Conservation (phyloP, 2,888 invertebrate species). For the Netelia fuscicornis region DNA sequence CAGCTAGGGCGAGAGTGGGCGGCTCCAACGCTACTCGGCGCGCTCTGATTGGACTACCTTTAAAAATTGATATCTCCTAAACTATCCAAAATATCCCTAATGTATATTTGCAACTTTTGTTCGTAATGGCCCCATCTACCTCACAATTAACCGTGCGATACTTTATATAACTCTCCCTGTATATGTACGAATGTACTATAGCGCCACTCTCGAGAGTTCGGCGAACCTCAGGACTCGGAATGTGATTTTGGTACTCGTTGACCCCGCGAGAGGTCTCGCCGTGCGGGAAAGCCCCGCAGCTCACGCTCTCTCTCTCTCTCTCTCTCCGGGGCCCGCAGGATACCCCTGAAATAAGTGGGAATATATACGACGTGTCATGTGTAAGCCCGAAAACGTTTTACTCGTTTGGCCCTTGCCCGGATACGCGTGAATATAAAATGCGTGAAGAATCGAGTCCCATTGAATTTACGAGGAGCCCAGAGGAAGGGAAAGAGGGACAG, state of each 20-base stretch:
- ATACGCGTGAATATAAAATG: constrained; percentile 21
- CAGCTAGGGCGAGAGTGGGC: no score
- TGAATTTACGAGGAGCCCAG: not conserved
- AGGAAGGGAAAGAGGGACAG: not conserved
- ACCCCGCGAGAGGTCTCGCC: constrained; percentile 50
- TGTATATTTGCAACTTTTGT: no score
- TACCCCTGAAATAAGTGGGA: constrained; percentile 26
- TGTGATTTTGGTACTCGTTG: constrained; percentile 62
- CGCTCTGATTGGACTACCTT: no score
- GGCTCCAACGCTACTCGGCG: no score
- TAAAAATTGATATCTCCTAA: no score
- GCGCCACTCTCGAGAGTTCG: constrained; percentile 31
- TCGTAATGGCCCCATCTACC: no score
- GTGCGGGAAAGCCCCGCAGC: constrained; percentile 4
- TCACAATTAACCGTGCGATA: no score
- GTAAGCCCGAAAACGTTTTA: constrained; percentile 27
- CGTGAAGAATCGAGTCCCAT: constrained; percentile 65
- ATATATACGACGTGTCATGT: not conserved
- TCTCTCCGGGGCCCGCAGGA: not conserved
- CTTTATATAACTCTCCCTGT: no score
- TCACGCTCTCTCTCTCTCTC: not conserved
- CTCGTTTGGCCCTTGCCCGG: not conserved
- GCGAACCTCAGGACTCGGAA: constrained; percentile 48
- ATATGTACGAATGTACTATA: not conserved
- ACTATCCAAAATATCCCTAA: no score